Conservation (phyloP, 2,113 vertebrate species). For the Anhinga rufa region DNA sequence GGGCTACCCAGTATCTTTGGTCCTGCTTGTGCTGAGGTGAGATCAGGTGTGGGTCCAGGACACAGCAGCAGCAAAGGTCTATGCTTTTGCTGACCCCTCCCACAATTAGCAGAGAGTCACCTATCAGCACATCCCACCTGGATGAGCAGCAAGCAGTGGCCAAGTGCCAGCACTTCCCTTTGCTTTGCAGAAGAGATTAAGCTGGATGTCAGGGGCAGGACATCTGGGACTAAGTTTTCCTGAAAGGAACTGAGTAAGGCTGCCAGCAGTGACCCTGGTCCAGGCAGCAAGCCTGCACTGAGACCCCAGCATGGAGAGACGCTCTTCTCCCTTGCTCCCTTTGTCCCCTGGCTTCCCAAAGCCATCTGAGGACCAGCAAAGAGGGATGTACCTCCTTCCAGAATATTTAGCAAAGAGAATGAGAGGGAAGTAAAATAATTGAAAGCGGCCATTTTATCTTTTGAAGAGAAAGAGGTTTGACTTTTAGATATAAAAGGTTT, state of each 20-base stretch:
- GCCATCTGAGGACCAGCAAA: background rate
- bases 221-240: background rate
- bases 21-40: background rate
- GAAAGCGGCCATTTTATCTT: background rate
- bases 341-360: background rate
- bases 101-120: fast-evolving
- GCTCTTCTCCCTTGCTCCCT: background rate
- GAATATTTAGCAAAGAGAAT: background rate
- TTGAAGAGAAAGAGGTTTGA: background rate
- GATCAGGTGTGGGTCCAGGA: background rate
- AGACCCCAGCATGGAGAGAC: background rate
- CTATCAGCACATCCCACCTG: background rate
- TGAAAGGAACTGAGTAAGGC: background rate
- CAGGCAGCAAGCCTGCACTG: background rate
- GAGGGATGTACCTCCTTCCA: background rate
- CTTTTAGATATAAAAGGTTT: background rate
- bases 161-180: background rate
- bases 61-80: background rate
- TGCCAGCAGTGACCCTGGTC: background rate
- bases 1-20: background rate
- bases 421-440: background rate
- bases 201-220: background rate
- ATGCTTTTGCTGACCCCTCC: background rate
- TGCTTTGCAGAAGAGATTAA: background rate
- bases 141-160: background rate